Evolutionary conservation across 2,113 vertebrate genomes (phyloP).

Genomic region (Cnemophilus loriae): DNA sequence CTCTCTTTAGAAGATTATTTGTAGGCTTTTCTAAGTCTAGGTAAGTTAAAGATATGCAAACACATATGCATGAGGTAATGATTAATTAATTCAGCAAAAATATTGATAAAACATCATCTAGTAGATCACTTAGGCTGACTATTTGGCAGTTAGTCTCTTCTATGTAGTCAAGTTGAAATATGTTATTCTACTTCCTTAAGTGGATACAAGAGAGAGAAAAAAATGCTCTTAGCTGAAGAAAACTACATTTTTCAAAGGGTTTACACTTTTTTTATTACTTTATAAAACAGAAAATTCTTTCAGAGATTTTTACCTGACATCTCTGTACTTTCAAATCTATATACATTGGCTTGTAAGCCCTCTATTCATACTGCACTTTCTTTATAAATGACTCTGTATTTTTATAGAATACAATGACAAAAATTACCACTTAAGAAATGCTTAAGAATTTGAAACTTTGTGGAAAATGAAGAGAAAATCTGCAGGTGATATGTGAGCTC

Average conservation of each 20-base stretch:
- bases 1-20: background rate
- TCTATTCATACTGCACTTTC: background rate
- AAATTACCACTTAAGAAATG: background rate
- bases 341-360: background rate
- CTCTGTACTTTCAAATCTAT: background rate
- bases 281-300: background rate
- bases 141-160: background rate
- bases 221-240: background rate
- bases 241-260: background rate
- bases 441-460: background rate
- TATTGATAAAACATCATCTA: background rate
- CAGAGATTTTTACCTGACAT: background rate
- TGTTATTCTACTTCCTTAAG: background rate
- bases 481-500: background rate
- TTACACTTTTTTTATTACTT: background rate
- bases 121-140: background rate
- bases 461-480: background rate
- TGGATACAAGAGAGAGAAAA: background rate
- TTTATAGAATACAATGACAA: background rate
- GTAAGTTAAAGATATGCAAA: background rate
- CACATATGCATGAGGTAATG: background rate
- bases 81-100: background rate
- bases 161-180: background rate
- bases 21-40: background rate
- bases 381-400: background rate